Evolutionary conservation across 2,113 vertebrate genomes (phyloP).

Genomic region (Crotalus tigris): DNA sequence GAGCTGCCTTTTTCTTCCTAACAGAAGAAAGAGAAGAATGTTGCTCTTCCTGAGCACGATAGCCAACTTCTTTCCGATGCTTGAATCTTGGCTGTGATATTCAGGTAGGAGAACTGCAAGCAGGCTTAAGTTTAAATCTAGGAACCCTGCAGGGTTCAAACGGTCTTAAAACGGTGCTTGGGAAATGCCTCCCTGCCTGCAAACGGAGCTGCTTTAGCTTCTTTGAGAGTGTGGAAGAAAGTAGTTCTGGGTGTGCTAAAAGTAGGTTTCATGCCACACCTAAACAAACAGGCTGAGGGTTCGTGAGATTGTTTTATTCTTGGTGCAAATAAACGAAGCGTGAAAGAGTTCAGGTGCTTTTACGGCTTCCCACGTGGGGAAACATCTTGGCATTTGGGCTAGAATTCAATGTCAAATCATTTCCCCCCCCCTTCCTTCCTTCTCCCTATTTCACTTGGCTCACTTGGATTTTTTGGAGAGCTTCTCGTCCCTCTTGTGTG

Average conservation of each 20-base stretch:
- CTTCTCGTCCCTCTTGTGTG: neutral
- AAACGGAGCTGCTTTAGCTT: neutral
- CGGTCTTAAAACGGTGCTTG: neutral
- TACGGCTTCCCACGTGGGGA: neutral
- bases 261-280: neutral
- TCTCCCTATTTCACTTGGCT: neutral
- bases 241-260: neutral
- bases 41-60: neutral
- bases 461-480: neutral
- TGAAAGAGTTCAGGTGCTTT: neutral
- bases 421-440: neutral
- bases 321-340: neutral
- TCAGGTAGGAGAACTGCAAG: neutral
- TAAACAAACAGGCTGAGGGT: slow-evolving; percentile 4
- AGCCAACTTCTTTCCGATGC: neutral
- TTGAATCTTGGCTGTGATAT: neutral
- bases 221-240: neutral
- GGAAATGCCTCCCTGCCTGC: neutral
- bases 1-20: neutral
- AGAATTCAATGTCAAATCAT: neutral
- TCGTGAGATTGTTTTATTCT: neutral
- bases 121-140: neutral
- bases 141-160: neutral
- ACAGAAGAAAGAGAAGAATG: neutral
- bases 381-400: neutral